These are phyloP conservation scores for Lycocorax pyrrhopterus DNA, from an alignment of 2,113 vertebrate species.

Conservation along the genomic window DNA sequence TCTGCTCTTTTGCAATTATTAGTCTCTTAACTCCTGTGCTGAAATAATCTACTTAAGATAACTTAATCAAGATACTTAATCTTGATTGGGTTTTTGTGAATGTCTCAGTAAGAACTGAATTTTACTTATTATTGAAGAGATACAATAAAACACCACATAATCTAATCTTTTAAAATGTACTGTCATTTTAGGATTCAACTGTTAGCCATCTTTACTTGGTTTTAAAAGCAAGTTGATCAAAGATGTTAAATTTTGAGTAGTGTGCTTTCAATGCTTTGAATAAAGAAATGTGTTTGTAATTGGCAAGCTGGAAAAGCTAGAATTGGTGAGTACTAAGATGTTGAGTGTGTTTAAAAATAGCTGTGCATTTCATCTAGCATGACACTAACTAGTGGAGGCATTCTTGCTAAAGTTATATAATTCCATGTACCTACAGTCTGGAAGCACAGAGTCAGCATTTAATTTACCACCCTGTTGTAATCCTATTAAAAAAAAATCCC, in stretches of 20 bases:
- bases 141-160: not conserved
- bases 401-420: not conserved
- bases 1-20: not conserved
- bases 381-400: not conserved
- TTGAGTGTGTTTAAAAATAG: slow-evolving; percentile 2
- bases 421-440: not conserved
- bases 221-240: not conserved
- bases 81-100: not conserved
- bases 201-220: not conserved
- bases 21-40: not conserved
- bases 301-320: not conserved
- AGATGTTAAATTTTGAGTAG: not conserved
- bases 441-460: not conserved
- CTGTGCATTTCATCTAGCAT: not conserved
- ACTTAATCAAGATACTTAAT: not conserved
- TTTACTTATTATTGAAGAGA: not conserved
- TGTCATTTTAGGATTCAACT: not conserved
- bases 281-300: not conserved
- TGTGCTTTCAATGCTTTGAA: not conserved
- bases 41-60: not conserved
- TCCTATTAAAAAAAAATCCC: not conserved
- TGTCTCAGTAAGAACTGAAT: not conserved
- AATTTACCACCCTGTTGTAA: not conserved
- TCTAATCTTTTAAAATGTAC: not conserved
- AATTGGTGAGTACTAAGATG: not conserved